Conservation (phyloP, 2,797 vertebrate genomes). For the Lepilemur septentrionalis region DNA sequence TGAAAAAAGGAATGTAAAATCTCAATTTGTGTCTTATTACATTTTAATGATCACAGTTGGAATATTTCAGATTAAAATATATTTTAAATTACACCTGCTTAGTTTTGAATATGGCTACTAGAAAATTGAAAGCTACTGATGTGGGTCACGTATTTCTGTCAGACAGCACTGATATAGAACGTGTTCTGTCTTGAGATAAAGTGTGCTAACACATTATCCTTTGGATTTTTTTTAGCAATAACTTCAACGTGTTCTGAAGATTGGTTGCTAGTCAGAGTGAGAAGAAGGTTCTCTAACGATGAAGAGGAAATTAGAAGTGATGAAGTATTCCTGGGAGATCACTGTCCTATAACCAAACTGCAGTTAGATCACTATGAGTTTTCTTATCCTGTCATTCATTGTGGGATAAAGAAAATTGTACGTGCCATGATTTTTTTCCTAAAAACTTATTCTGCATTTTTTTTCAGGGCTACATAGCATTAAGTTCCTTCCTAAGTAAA, state of each 20-base stretch:
- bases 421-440: not conserved
- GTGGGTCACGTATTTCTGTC: not conserved
- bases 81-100: not conserved
- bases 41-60: not conserved
- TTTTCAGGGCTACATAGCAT: not conserved
- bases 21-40: not conserved
- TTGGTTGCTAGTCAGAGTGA: not conserved
- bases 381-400: not conserved
- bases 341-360: not conserved
- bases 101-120: not conserved
- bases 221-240: not conserved
- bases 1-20: not conserved
- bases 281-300: not conserved
- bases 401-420: slow-evolving; percentile 6
- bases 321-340: not conserved
- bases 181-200: not conserved
- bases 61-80: not conserved
- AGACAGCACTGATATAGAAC: not conserved
- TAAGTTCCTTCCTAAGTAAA: not conserved
- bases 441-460: not conserved
- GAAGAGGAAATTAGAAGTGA: not conserved
- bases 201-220: not conserved
- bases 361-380: not conserved
- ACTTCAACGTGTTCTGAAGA: not conserved
- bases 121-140: not conserved